These are phyloP conservation scores for Callimorpha dominula DNA, from an alignment of 2,888 invertebrate species.

Conservation along the genomic window DNA sequence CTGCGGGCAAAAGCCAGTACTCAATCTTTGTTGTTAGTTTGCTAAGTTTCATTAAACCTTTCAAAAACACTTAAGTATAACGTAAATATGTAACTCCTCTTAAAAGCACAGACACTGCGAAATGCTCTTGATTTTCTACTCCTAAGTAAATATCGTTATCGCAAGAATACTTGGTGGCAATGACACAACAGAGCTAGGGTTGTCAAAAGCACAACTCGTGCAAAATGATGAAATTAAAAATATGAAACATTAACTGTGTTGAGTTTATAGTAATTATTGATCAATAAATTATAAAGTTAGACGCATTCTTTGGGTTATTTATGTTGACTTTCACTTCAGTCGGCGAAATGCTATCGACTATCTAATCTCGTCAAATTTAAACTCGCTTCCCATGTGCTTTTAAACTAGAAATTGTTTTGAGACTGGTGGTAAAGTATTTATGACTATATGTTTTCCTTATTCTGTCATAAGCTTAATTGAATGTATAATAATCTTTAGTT, in stretches of 20 bases:
- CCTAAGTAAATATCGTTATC: background rate
- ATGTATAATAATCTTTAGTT: too few species aligned
- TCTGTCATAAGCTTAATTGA: too few species aligned
- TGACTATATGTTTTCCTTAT: too few species aligned
- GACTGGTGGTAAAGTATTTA: background rate
- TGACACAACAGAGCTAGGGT: background rate
- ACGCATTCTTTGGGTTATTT: background rate
- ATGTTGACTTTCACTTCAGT: background rate
- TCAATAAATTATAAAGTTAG: background rate
- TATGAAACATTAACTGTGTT: background rate
- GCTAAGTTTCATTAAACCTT: background rate
- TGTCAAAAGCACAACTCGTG: background rate
- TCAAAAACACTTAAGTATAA: background rate
- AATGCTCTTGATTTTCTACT: constrained; percentile 3
- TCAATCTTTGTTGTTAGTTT: background rate
- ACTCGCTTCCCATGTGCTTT: background rate
- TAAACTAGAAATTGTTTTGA: background rate
- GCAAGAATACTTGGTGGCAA: background rate
- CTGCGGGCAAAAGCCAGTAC: too few species aligned
- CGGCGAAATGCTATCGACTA: background rate
- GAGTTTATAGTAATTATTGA: background rate
- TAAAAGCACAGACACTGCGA: background rate
- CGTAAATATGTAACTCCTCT: too few species aligned
- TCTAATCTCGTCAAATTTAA: background rate
- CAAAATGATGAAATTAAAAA: background rate